Base-by-base conservation (phyloP, 2,888 invertebrate species). In the Ypsolopha sequella region DNA sequence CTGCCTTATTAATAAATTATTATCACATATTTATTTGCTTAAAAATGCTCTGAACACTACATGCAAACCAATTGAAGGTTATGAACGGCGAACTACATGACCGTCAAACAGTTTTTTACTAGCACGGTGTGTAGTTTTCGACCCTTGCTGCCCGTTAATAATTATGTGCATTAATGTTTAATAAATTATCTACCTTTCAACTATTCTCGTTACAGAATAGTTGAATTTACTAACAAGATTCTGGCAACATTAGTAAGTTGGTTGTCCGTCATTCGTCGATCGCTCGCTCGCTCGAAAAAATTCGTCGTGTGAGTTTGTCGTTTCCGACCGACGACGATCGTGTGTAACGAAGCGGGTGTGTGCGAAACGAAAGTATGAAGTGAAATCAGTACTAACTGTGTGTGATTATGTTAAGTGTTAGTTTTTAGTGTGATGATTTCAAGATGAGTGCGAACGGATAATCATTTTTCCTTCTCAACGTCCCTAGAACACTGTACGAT, bases 391-490 rank as follows among this genome's bases (percentile, higher is more conserved):
- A 77, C 74, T 58, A 59, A 68, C 75, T 81, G 85, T 85, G 85
- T 84, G 87, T 85, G 84, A 80, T 80, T 24, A 84, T 86, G 81
- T 78, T 80, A 74, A 80, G 86, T 87, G 85, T 71, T 81, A 81
- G 84, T 82, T 84, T 72, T 70, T 71, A 76, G 69, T 80, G 85
- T 82, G 78, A 63, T 69, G 63, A 76, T 72, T 73, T 62, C 70
- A 86, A 84, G 81, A 87, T 87, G 87, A 82, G 81, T 85, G 81
- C 75, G 71, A 84, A 85, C 76, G 80, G 84, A 70, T 86, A 82
- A 74, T 65, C 59, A 63, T 65, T 66, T 67, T 67, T 65, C 58
- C 61, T 65, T 51, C 51, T 65, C 62, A 59, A 64, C 68, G 62
- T 62, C 57, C 56, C 58, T 55, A 63, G 70, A 74, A 77, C 75